Conservation (phyloP, 1,140 invertebrate species). For the Pomacea maculata region DNA sequence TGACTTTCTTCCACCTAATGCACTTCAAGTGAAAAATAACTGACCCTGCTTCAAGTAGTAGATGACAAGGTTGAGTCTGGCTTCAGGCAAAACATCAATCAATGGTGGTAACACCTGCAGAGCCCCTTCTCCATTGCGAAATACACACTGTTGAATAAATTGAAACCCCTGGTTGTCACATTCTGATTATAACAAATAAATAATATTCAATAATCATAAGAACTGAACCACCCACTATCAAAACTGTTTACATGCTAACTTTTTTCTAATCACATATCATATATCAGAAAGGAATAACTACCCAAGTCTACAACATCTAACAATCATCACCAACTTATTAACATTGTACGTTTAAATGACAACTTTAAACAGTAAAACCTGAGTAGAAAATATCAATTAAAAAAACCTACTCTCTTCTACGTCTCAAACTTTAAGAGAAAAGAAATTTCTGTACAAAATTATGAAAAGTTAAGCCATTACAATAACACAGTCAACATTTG, state of each 20-base stretch:
- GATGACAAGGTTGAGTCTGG: constrained; percentile 94
- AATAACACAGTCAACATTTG: too few species aligned
- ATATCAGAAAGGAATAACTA: too few species aligned
- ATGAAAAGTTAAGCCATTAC: too few species aligned
- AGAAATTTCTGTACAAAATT: too few species aligned
- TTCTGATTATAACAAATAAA: not conserved
- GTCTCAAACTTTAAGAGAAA: too few species aligned
- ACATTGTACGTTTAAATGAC: too few species aligned
- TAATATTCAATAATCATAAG: not conserved
- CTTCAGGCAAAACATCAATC: constrained; percentile 96
- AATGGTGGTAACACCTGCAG: constrained; percentile 88
- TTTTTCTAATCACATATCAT: not conserved
- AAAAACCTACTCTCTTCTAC: too few species aligned
- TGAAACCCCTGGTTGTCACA: not conserved
- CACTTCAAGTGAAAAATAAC: not conserved
- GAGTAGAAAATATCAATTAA: too few species aligned
- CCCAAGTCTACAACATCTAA: too few species aligned
- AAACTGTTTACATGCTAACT: not conserved
- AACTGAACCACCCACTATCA: not conserved
- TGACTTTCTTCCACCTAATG: too few species aligned
- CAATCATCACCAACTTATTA: too few species aligned
- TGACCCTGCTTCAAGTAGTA: constrained; percentile 88
- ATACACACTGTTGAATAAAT: constrained; percentile 73
- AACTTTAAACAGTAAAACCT: too few species aligned
- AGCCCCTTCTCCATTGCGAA: constrained; percentile 92